Evolutionary conservation across 2,797 vertebrate genomes (phyloP), one percentile per base, ranked within the genome.

Genomic region (Okamejei kenojei): DNA sequence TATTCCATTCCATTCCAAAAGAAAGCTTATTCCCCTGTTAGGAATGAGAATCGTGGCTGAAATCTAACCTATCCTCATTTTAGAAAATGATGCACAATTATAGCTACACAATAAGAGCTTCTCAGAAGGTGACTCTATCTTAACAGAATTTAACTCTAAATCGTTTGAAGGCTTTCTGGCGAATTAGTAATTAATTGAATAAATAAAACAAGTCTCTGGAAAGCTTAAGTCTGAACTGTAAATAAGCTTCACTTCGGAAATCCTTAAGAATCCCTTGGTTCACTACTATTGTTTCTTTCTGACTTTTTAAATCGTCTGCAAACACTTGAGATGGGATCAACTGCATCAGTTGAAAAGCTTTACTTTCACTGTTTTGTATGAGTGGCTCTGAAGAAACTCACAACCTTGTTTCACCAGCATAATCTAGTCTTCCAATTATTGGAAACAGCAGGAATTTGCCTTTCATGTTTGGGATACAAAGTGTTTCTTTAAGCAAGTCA

Each of bases 401-500:
- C 15, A 91, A 29, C 26, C 90, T 92, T 76, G 90, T 90, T 73
- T 71, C 21, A 71, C 63, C 88, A 38, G n/a, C 7, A 90, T 8
- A 45, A 65, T 19, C 38, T 74, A 6, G 21, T 92, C 71, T 92
- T 76, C 90, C 29, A 92, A 92, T 92, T 92, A 45, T 58, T 92
- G 6, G 38, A 92, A 92, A 54, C 90, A 92, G 90, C 90, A 92
- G 90, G 90, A 92, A 92, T 76, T 45, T 54, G 65, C 21, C 71
- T 76, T 92, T 92, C 90, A 76, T 73, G 90, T 92, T 92, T 76
- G 38, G 76, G 71, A 45, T 92, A 92, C 90, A 92, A 92, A 92
- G 35, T 92, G 26, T 11, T 73, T 76, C 65, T 92, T 92, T 92
- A 58, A 58, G 45, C 45, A 74, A 91, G 71, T 21, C 54, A 91